A percentile compares a stretch with the other conserved stretches of the same genome.
These are phyloP conservation scores for Setipinna tenuifilis DNA, from an alignment of 2,797 vertebrate species.

Conservation along the genomic window DNA sequence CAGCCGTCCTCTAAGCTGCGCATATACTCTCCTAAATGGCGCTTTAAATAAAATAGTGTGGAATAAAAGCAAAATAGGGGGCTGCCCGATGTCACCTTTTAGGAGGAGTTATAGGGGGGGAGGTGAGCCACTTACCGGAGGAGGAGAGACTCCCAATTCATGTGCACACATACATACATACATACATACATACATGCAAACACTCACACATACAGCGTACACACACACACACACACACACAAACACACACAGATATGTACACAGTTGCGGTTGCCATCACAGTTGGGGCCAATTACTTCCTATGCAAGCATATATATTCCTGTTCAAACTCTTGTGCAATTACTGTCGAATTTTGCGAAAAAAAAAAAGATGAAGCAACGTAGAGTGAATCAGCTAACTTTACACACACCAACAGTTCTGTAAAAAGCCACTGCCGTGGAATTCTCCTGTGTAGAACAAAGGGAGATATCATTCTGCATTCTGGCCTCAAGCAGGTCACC, in stretches of 20 bases:
- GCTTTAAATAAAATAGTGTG: slow-evolving; percentile 34
- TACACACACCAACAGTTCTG: background rate
- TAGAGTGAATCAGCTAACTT: background rate
- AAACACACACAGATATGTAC: background rate
- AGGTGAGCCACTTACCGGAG: background rate
- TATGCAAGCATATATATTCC: background rate
- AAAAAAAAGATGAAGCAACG: background rate
- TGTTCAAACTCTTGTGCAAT: background rate
- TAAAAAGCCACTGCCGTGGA: background rate
- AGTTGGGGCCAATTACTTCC: background rate
- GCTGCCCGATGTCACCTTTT: slow-evolving; percentile 4
- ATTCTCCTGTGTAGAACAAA: background rate
- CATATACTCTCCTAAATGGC: slow-evolving; percentile 35
- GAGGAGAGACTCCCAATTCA: background rate
- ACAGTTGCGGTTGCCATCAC: background rate
- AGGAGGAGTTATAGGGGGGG: background rate
- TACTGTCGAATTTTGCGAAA: background rate
- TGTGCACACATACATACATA: background rate
- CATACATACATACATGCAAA: background rate
- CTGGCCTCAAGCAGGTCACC: background rate
- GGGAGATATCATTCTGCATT: background rate
- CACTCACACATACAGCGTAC: no score
- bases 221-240: background rate
- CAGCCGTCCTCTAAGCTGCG: slow-evolving; percentile 46
- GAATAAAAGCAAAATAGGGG: slow-evolving; percentile 33